Conservation (phyloP, 2,888 invertebrate species). For the Strigamia crassipes region DNA sequence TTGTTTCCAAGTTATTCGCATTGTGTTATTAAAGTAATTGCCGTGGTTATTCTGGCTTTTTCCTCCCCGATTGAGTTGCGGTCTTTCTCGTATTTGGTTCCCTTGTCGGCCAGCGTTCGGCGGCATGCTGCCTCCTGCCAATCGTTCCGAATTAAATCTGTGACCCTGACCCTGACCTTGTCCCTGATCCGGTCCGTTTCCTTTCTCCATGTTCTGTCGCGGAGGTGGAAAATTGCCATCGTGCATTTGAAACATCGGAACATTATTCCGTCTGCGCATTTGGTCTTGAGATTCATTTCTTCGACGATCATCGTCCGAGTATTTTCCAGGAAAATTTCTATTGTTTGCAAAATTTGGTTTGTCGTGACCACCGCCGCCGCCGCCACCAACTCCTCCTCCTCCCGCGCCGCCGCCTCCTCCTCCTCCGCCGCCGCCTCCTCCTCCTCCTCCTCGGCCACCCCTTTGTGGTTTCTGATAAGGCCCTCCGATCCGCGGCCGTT, state of each 20-base stretch:
- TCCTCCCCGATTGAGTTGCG: not conserved
- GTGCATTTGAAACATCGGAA: not conserved
- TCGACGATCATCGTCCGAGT: not conserved
- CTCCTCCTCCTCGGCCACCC: slow-evolving; percentile 31
- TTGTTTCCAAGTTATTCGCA: slow-evolving; percentile 66
- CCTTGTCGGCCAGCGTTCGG: not conserved
- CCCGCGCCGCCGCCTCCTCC: slow-evolving; percentile 28
- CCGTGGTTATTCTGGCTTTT: not conserved
- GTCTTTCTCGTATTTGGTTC: not conserved
- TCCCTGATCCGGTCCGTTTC: not conserved
- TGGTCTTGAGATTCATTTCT: not conserved
- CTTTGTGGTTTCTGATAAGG: not conserved
- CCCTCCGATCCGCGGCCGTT: not conserved
- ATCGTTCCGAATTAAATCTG: not conserved
- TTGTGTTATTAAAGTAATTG: not conserved
- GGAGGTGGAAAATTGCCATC: not conserved
- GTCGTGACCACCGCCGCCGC: not conserved
- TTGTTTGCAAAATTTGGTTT: not conserved
- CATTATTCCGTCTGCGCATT: slow-evolving; percentile 3
- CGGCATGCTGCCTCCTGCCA: not conserved
- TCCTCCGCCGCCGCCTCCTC: not conserved
- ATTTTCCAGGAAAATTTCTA: slow-evolving; percentile 11
- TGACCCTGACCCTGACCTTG: not conserved
- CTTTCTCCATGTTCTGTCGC: not conserved
- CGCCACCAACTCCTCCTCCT: not conserved